Conservation (phyloP, 2,888 invertebrate species). For the Polydrusus cervinus region DNA sequence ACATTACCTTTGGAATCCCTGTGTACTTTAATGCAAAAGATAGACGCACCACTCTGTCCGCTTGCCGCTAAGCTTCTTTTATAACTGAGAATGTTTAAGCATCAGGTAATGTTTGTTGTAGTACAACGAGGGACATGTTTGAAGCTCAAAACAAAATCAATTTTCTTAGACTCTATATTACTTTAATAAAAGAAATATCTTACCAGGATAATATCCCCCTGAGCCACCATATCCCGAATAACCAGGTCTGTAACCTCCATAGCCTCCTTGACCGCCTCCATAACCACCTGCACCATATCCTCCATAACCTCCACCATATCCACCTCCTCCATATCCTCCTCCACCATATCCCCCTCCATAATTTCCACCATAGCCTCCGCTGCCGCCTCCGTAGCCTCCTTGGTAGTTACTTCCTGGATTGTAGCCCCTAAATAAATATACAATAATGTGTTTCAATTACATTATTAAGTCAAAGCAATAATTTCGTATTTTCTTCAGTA, state of each 20-base stretch:
- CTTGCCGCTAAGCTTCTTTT: too few species aligned
- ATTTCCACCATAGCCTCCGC: neutral
- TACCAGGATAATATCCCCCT: neutral
- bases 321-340: slow-evolving; percentile 12
- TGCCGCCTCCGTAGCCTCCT: slow-evolving; percentile 4
- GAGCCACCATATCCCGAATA: slow-evolving; percentile 27
- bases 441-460: slow-evolving; percentile 2
- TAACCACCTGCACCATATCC: slow-evolving; percentile 45
- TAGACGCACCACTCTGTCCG: too few species aligned
- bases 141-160: too few species aligned
- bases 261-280: slow-evolving; percentile 42
- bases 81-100: too few species aligned
- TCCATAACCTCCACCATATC: slow-evolving; percentile 17
- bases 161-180: too few species aligned
- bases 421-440: slow-evolving; percentile 33
- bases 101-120: too few species aligned
- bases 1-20: too few species aligned
- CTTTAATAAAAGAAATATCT: too few species aligned
- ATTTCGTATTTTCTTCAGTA: too few species aligned
- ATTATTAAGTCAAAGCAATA: too few species aligned
- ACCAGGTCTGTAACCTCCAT: slow-evolving; percentile 53
- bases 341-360: slow-evolving; percentile 7
- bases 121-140: too few species aligned
- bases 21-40: too few species aligned
- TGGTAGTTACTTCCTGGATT: slow-evolving; percentile 29